Base-by-base conservation (phyloP, 2,113 vertebrate species). In the Microtus pennsylvanicus region DNA sequence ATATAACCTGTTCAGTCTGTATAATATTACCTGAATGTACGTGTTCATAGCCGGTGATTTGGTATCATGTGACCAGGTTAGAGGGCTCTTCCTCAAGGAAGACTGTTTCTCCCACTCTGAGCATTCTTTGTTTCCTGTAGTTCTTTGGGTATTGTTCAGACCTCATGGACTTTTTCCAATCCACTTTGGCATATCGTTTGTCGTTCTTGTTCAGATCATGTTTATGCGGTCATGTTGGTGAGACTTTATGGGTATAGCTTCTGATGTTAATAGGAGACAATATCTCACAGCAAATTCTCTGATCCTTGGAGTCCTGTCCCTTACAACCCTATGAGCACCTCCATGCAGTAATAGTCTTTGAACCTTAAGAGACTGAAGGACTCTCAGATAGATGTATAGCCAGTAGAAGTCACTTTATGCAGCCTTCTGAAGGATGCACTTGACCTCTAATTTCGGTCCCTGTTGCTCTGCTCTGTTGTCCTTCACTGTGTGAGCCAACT, bases 271-370 rank as follows among this genome's bases (percentile, higher is more conserved):
- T 24, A 81, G 33, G 5, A 24, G 5, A 58, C 10, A 55, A 33
- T 58, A 58, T 81, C 19, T 81, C 33, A 55, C 10, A 81, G 50
- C 4, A 55, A 55, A 81, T 55, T 55, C 19, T 35, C 33, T 52
- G 50, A 55, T n/a, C 33, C 50, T 81, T 55, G 50, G n/a, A 35
- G 17, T 55, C 19, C 30, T 55, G 17, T 21, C 30, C 50, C 78
- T 55, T n/a, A 12, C 13, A 55, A 35, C 47, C 33, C 5, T 12
- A 21, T 10, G 2, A 9, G 6, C 3, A 22, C 2, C 19, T 8
- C 17, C 19, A 19, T n/a, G 50, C 2, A 52, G 50, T 52, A 52
- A 52, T 52, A 52, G 50, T 14, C 78, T 55, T 5, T 21, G 50
- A 67, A 35, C 52, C 19, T 42, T 17, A 28, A 26, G 12, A 63